A percentile compares a stretch with the other conserved stretches of the same genome.
These are phyloP conservation scores for Drosophila histrio DNA, from an alignment of 2,888 invertebrate genomes.

Conservation along the genomic window DNA sequence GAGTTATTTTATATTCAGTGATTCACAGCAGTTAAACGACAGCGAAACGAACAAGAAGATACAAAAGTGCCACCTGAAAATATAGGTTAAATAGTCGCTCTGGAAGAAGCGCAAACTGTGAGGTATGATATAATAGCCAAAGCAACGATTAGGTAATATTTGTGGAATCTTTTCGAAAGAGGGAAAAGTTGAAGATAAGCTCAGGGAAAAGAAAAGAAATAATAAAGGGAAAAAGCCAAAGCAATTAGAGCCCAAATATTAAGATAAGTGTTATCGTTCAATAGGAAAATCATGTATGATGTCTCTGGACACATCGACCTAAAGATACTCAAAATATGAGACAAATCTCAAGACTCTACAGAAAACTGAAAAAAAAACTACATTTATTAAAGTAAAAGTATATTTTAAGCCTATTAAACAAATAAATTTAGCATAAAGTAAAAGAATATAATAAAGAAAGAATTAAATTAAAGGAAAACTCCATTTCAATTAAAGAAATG, in stretches of 20 bases:
- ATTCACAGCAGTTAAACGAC: slow-evolving; percentile 48
- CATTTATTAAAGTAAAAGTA: too few species aligned
- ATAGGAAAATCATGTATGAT: too few species aligned
- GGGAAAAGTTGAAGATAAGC: neutral
- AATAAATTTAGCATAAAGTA: too few species aligned
- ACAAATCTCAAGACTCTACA: too few species aligned
- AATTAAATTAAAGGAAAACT: too few species aligned
- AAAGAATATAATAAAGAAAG: too few species aligned
- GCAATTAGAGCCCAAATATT: neutral
- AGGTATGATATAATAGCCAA: neutral
- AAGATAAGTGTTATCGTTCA: too few species aligned
- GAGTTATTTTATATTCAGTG: slow-evolving; percentile 22
- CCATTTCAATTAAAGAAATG: too few species aligned
- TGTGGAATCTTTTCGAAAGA: neutral
- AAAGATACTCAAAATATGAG: too few species aligned
- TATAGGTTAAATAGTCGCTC: slow-evolving; percentile 11
- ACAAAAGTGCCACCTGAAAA: neutral
- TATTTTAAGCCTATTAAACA: too few species aligned
- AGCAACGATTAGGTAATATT: neutral
- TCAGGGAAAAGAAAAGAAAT: neutral
- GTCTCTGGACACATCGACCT: too few species aligned
- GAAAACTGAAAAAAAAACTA: too few species aligned
- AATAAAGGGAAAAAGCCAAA: neutral
- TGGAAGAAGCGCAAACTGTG: neutral
- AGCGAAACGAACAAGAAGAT: slow-evolving; percentile 23